Conservation (phyloP, 2,113 vertebrate genomes). For the Hippocampus comes region DNA sequence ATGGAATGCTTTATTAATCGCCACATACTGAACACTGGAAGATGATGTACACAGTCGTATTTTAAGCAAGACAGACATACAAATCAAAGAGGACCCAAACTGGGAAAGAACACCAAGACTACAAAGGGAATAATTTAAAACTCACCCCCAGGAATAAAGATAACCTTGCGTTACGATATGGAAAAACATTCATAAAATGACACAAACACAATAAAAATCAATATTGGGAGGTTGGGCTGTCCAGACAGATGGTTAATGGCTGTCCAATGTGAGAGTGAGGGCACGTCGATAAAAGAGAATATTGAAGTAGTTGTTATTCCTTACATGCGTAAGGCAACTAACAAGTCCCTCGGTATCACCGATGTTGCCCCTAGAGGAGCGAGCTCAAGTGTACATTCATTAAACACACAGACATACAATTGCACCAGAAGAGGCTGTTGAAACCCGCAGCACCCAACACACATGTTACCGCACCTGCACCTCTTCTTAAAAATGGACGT, state of each 20-base stretch:
- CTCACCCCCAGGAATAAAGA: slow-evolving; percentile 1
- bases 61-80: slow-evolving; percentile 1
- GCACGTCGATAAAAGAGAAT: slow-evolving; percentile 59
- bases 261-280: slow-evolving; percentile 12
- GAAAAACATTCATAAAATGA: neutral
- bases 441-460: neutral
- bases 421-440: slow-evolving; percentile 15
- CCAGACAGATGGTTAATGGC: slow-evolving; percentile 9
- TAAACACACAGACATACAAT: neutral
- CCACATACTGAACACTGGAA: slow-evolving; percentile 1
- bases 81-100: slow-evolving; percentile 12
- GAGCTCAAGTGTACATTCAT: slow-evolving; percentile 46
- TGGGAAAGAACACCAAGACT: slow-evolving; percentile 1
- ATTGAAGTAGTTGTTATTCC: slow-evolving; percentile 38
- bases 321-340: slow-evolving; percentile 32
- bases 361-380: neutral
- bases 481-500: neutral
- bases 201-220: slow-evolving; percentile 23
- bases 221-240: slow-evolving; percentile 15
- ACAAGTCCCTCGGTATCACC: slow-evolving; percentile 49
- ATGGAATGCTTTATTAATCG: slow-evolving; percentile 1
- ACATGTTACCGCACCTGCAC: neutral
- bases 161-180: neutral
- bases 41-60: neutral
- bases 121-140: slow-evolving; percentile 48